A percentile compares a stretch with the other conserved stretches of the same genome.
phyloP scores from a whole-genome alignment of 1,140 invertebrate species.

The Calephelis virginiensis region DNA sequence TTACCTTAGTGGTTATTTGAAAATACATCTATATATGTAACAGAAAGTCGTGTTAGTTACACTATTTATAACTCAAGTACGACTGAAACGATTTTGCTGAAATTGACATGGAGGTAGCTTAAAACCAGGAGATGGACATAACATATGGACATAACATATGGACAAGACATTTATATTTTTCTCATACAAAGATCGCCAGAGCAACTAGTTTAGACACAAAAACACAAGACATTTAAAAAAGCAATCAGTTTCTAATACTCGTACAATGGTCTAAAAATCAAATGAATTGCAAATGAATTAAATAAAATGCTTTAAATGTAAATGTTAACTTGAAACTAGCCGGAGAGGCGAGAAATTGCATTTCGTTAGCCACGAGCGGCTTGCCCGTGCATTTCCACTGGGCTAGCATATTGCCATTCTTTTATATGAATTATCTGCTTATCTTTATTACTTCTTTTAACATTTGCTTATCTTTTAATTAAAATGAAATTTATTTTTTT shows the following conservation, averaged over 20 bases:
- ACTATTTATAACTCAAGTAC: too few relatives aligned
- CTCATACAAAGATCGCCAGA: too few relatives aligned
- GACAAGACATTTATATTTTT: too few relatives aligned
- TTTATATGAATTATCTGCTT: not conserved
- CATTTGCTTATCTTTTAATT: slow-evolving; percentile 7
- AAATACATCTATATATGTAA: too few relatives aligned
- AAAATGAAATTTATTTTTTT: too few relatives aligned
- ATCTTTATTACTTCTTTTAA: slow-evolving; percentile 21
- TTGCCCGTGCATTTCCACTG: not conserved
- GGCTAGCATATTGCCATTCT: not conserved
- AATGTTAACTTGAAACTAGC: slow-evolving; percentile 36
- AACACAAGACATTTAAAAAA: slow-evolving; percentile 3
- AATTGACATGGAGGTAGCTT: too few relatives aligned
- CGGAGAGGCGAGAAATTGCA: slow-evolving; percentile 40
- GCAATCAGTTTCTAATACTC: slow-evolving; percentile 30
- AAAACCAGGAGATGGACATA: too few relatives aligned
- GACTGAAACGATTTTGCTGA: too few relatives aligned
- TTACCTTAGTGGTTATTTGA: too few relatives aligned
- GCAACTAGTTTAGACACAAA: not conserved
- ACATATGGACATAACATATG: too few relatives aligned
- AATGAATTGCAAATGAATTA: slow-evolving; percentile 27
- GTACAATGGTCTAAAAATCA: slow-evolving; percentile 25
- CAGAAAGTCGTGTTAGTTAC: too few relatives aligned
- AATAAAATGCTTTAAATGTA: slow-evolving; percentile 41
- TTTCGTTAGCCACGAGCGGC: slow-evolving; percentile 31